phyloP scores from a whole-genome alignment of 2,888 invertebrate species.

The Spialia ferax region DNA sequence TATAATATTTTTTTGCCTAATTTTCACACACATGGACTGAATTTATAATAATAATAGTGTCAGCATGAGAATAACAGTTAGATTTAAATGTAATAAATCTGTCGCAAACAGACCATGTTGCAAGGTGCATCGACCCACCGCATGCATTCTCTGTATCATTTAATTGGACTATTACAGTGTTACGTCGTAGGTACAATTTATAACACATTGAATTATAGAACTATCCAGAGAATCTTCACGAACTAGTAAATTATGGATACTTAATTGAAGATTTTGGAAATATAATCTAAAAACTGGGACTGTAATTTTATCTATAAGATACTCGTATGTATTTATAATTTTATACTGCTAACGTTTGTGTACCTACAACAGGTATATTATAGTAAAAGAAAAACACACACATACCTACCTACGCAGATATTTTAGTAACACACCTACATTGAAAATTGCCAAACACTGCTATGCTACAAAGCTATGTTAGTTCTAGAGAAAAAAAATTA shows the following conservation, averaged over 20 bases:
- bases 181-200: slow-evolving; percentile 20
- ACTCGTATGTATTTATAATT: neutral
- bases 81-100: slow-evolving; percentile 14
- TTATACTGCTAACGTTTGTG: too few relatives aligned
- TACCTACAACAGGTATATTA: too few relatives aligned
- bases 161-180: slow-evolving; percentile 22
- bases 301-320: neutral
- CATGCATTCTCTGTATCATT: slow-evolving; percentile 23
- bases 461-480: too few relatives aligned
- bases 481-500: too few relatives aligned
- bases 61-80: neutral
- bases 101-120: slow-evolving; percentile 26
- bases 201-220: slow-evolving; percentile 15
- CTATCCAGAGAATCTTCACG: neutral
- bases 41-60: neutral
- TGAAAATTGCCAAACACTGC: too few relatives aligned
- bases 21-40: neutral
- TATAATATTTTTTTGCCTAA: neutral
- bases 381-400: too few relatives aligned
- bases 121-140: slow-evolving; percentile 40
- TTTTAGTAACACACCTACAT: too few relatives aligned
- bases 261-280: neutral
- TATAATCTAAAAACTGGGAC: neutral
- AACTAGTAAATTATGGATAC: slow-evolving; percentile 1
- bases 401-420: too few relatives aligned